phyloP scores from a whole-genome alignment of 2,888 invertebrate species.

The Ptychoptera contaminata region DNA sequence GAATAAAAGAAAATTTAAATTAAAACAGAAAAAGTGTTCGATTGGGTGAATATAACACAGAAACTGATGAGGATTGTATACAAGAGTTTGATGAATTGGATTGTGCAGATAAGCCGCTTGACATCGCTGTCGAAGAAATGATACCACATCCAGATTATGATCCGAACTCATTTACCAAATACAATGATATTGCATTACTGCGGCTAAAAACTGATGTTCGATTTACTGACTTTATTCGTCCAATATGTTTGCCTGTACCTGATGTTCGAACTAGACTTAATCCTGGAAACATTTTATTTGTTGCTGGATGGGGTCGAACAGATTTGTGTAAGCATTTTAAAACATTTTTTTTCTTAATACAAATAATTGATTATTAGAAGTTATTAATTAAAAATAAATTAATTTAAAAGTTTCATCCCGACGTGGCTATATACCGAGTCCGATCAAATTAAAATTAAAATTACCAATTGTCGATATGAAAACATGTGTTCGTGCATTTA shows the following conservation, averaged over 20 bases:
- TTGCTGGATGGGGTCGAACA: slow-evolving; percentile 48
- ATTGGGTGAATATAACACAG: slow-evolving; percentile 49
- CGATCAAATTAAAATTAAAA: slow-evolving; percentile 45
- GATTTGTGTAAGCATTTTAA: slow-evolving; percentile 25
- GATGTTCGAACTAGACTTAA: slow-evolving; percentile 20
- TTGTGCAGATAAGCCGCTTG: slow-evolving; percentile 48
- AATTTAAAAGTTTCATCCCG: slow-evolving; percentile 23
- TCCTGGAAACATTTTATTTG: slow-evolving; percentile 34
- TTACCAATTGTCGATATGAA: slow-evolving; percentile 38
- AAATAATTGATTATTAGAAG: too few relatives aligned
- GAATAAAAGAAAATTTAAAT: background rate
- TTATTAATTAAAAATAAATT: too few relatives aligned
- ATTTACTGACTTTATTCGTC: slow-evolving; percentile 39
- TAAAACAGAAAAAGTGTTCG: slow-evolving; percentile 32
- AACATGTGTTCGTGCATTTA: slow-evolving; percentile 38
- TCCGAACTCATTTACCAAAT: slow-evolving; percentile 34
- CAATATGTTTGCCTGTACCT: slow-evolving; percentile 37
- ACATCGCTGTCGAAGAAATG: slow-evolving; percentile 43
- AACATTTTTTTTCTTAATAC: too few relatives aligned
- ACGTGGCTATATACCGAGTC: slow-evolving; percentile 31
- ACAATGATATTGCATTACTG: slow-evolving; percentile 41
- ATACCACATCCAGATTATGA: slow-evolving; percentile 46
- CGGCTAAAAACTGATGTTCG: slow-evolving; percentile 21
- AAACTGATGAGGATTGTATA: slow-evolving; percentile 43
- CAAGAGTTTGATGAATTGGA: slow-evolving; percentile 25